Conservation (phyloP, 2,113 vertebrate genomes). For the Amphiprion percula region DNA sequence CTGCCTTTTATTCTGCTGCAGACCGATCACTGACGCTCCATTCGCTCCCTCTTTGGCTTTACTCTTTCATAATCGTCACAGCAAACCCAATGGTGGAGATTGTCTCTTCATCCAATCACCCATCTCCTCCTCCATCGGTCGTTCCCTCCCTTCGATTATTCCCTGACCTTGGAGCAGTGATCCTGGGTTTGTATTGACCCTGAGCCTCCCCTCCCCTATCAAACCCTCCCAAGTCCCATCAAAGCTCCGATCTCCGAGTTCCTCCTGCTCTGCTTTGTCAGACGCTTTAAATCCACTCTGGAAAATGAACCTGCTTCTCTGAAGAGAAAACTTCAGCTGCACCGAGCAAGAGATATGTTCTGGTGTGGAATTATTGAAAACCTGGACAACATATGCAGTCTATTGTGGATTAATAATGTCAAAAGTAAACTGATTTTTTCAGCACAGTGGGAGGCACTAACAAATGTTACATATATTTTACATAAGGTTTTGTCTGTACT, state of each 20-base stretch:
- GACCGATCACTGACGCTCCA: constrained; percentile 19
- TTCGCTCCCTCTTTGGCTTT: constrained; percentile 2
- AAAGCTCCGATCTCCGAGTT: constrained; percentile 49
- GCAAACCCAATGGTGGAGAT: constrained; percentile 11
- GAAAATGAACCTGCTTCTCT: not conserved
- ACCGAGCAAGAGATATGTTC: not conserved
- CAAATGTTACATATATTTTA: too few relatives aligned
- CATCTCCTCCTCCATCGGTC: constrained; percentile 44
- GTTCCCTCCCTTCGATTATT: constrained; percentile 63
- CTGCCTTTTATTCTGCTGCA: constrained; percentile 22
- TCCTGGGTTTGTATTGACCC: constrained; percentile 71
- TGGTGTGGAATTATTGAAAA: not conserved
- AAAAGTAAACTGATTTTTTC: not conserved
- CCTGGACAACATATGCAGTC: not conserved
- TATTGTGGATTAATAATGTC: constrained; percentile 2
- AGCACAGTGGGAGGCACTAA: too few relatives aligned
- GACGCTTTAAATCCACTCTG: constrained; percentile 7
- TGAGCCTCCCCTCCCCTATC: constrained; percentile 42
- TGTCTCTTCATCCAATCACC: constrained; percentile 39
- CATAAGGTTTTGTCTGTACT: too few relatives aligned
- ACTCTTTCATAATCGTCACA: constrained; percentile 8
- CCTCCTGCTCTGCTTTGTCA: constrained; percentile 4
- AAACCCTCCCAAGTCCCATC: constrained; percentile 60
- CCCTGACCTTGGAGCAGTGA: constrained; percentile 68
- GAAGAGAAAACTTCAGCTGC: not conserved